These are phyloP conservation scores for Myiotriccus ornatus DNA, from an alignment of 2,797 vertebrate genomes.

Conservation along the genomic window DNA sequence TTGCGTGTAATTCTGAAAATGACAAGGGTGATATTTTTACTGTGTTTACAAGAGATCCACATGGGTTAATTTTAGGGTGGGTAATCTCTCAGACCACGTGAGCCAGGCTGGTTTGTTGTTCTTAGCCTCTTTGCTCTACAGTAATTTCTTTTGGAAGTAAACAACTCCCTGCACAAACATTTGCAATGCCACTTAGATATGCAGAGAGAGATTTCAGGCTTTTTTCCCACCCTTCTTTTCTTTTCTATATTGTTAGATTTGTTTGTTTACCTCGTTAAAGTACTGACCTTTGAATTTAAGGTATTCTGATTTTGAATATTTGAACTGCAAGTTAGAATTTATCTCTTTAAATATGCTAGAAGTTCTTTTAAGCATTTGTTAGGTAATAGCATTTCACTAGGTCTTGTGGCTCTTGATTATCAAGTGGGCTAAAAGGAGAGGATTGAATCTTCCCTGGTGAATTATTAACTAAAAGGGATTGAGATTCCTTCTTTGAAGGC, in stretches of 20 bases:
- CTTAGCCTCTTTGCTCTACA: background rate
- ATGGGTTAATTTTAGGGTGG: background rate
- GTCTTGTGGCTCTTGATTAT: background rate
- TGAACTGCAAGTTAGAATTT: background rate
- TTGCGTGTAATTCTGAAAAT: background rate
- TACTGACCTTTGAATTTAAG: background rate
- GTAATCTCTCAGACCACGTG: background rate
- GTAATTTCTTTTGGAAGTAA: constrained; percentile 7
- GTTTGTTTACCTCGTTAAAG: background rate
- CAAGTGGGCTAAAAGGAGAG: background rate
- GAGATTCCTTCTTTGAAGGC: background rate
- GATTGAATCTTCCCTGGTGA: background rate
- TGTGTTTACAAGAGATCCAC: background rate
- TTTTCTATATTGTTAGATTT: background rate
- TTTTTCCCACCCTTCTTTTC: background rate
- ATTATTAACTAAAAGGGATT: background rate
- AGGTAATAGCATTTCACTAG: background rate
- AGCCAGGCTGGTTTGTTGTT: background rate
- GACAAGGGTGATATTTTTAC: background rate
- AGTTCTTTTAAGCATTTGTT: background rate
- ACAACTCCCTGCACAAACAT: background rate
- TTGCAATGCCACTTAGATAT: background rate
- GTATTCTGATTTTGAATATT: background rate
- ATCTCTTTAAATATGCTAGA: background rate
- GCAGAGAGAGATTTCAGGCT: background rate